These are phyloP conservation scores for Miniopterus natalensis DNA, from an alignment of 2,113 vertebrate species.

Conservation along the genomic window DNA sequence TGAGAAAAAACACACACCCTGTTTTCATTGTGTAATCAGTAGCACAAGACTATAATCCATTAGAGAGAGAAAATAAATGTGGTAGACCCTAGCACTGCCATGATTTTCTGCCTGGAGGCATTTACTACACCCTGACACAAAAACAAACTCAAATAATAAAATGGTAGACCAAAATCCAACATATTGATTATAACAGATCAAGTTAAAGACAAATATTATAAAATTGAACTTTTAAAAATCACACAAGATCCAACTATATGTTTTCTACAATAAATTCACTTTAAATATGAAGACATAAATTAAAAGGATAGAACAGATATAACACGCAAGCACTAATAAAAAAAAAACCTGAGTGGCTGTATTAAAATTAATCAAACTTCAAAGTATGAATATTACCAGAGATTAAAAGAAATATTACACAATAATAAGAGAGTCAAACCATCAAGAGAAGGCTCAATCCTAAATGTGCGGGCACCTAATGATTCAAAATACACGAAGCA, in stretches of 20 bases:
- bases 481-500: constrained; percentile 12
- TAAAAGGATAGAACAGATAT: background rate
- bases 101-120: constrained; percentile 15
- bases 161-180: no score
- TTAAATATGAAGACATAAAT: constrained; percentile 22
- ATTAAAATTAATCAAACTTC: background rate
- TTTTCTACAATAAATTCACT: constrained; percentile 4
- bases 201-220: no score
- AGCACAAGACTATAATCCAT: background rate
- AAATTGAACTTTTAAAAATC: background rate
- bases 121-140: background rate
- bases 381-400: background rate
- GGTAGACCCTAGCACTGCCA: background rate
- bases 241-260: background rate
- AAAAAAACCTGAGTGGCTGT: background rate
- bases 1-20: background rate
- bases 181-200: no score
- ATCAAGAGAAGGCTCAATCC: background rate
- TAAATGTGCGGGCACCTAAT: constrained; percentile 2
- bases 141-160: no score
- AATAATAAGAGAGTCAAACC: constrained; percentile 5
- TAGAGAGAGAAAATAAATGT: background rate
- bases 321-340: background rate
- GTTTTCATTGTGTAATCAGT: background rate
- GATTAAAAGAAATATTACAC: background rate